Conservation (phyloP, 2,888 invertebrate species). For the Polia nebulosa region DNA sequence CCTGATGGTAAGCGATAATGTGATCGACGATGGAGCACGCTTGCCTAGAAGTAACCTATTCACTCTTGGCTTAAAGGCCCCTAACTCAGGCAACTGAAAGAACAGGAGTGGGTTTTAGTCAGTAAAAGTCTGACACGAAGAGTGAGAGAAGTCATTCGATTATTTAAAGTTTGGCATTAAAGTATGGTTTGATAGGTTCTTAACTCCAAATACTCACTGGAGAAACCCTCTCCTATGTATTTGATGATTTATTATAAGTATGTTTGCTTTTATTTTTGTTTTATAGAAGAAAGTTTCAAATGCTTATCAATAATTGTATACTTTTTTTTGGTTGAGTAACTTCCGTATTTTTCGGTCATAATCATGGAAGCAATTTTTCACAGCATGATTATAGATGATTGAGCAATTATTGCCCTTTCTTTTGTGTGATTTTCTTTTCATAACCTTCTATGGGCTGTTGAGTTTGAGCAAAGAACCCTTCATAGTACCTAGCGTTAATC, state of each 20-base stretch:
- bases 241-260: neutral
- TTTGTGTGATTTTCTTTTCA: conserved; percentile 19
- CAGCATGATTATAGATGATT: conserved; percentile 46
- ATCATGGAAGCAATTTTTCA: conserved; percentile 56
- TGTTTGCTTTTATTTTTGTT: neutral
- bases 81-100: too few species aligned
- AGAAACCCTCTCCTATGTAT: neutral
- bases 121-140: too few species aligned
- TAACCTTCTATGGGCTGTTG: neutral
- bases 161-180: neutral
- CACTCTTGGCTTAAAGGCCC: too few species aligned
- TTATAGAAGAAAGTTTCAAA: conserved; percentile 27
- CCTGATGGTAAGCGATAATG: too few species aligned
- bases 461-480: neutral
- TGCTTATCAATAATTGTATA: conserved; percentile 16
- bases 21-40: too few species aligned
- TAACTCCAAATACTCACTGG: neutral
- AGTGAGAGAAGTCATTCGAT: too few species aligned
- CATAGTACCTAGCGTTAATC: neutral
- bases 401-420: conserved; percentile 39
- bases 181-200: neutral
- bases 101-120: too few species aligned
- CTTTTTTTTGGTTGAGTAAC: conserved; percentile 29
- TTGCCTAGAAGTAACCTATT: too few species aligned
- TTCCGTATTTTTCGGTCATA: conserved; percentile 32